Base-by-base conservation (phyloP, 2,888 invertebrate species). In the Allacma fusca region DNA sequence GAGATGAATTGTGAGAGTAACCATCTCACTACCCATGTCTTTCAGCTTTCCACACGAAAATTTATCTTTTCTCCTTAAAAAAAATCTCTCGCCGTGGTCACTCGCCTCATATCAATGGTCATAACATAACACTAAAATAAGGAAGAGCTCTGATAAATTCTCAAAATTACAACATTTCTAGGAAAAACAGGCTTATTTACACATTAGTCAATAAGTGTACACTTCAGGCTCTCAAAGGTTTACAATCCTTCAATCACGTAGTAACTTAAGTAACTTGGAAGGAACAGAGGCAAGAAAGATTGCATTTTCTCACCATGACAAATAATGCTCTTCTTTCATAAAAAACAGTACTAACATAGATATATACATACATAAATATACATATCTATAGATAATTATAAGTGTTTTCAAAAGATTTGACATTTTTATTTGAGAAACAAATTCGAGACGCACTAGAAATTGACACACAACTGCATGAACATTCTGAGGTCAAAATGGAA, bases 21-120 rank as follows among this genome's bases (percentile, higher is more conserved):
- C 89, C 96, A 96, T 96, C 96, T 96, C 96, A 93, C 95, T 95
- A 96, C 96, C 93, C 94, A 94, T 94, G 96, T 96, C 96, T 96
- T 96, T 96, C 96, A 95, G 88, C 89, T 87, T 89, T 92, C 88
- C 90, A 88, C 88, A 85, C 85, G 80, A 78, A 78, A 72, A n/a
- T 69, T n/a, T 19, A 12, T 40, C 74, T 9, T 29, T 13, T 2
- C n/a, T n/a, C 26, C 24, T 26, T 62, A 62, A 28, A 23, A 19
- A 23, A 24, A 59, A 19, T 59, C 7, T 59, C 23, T 13, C 59
- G 19, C 59, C n/a, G 59, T 59, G 59, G 19, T 19, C 59, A 40
- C 40, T 40, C 40, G 5, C 40, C 13, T 13, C 40, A 9, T 13
- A 40, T 9, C 5, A 40, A n/a, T n/a, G n/a, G n/a, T 64, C 12